Evolutionary conservation across 1,140 invertebrate genomes (phyloP).

Genomic region (Cotesia vestalis): DNA sequence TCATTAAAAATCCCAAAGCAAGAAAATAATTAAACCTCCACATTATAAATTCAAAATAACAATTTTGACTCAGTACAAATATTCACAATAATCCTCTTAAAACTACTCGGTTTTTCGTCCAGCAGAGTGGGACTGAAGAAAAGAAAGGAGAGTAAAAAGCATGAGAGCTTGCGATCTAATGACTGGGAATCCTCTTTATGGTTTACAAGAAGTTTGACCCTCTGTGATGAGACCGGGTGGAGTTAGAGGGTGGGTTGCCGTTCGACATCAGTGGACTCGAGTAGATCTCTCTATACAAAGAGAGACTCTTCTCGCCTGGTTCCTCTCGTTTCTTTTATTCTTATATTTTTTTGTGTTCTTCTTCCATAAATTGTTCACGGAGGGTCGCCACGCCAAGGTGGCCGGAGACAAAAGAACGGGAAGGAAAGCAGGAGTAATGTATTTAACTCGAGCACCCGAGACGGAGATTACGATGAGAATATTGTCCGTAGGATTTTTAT

Average conservation of each 20-base stretch:
- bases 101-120: not conserved
- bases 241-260: conserved; percentile 35
- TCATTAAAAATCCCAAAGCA: not conserved
- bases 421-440: conserved; percentile 52
- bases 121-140: not conserved
- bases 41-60: not conserved
- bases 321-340: conserved; percentile 36
- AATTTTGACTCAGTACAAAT: not conserved
- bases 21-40: not conserved
- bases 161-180: conserved; percentile 57
- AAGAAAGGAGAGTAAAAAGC: conserved; percentile 16
- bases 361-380: conserved; percentile 60
- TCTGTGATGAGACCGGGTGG: conserved; percentile 39
- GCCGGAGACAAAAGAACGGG: conserved; percentile 62
- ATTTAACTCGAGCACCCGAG: conserved; percentile 61
- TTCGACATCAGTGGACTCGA: conserved; percentile 46
- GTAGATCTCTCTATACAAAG: conserved; percentile 48
- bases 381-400: conserved; percentile 52
- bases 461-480: conserved; percentile 58
- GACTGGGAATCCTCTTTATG: conserved; percentile 66
- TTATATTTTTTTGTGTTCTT: conserved; percentile 46
- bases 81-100: conserved; percentile 20
- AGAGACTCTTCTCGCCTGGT: conserved; percentile 35
- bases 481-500: conserved; percentile 49
- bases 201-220: conserved; percentile 65